Base-by-base conservation (phyloP, 2,888 invertebrate species). In the Siphlonurus alternatus region DNA sequence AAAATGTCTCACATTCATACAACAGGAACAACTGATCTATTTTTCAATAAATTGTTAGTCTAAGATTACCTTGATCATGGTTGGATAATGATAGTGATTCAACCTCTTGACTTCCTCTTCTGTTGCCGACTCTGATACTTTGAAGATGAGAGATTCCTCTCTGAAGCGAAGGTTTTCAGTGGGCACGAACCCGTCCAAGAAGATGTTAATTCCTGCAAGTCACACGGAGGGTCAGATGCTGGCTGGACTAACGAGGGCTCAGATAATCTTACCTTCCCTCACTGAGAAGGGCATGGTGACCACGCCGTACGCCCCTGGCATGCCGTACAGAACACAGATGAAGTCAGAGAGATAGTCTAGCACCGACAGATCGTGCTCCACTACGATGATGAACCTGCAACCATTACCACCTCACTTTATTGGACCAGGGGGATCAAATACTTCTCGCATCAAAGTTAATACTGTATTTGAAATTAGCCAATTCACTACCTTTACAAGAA, bases 281-380 rank as follows among this genome's bases (percentile, higher is more conserved):
- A 99, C 99, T 23, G 97, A 97, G 81, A 96, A 98, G 63, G 99
- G 99, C 93, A 98, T 94, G 76, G 99, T 99, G 66, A 99, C 99
- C 64, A 99, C 99, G 70, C 99, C 99, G 76, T 99, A 99, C 71
- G 95, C 97, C 71, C 97, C 97, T 66, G 99, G 99, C 63, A 96
- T 89, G 65, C 99, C 99, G 76, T 99, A 99, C 64, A 99, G 79
- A 74, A 95, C 94, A 78, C 99, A 99, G 75, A 99, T 97, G 74
- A 97, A 99, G 78, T 99, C 99, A 3, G 98, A 98, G 65, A 99
- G 80, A 76, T 99, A 99, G 78, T 99, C 99, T 73, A 99, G 78
- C 56, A 99, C 98, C 65, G 98, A 97, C 77, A 99, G 83, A 81
- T 99, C 99, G 75, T 99, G 99, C 76, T 99, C 99, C 63, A 99